Evolutionary conservation across 2,888 invertebrate species (phyloP), one percentile per base, ranked within the genome.

Genomic region (Pinctada fucata): DNA sequence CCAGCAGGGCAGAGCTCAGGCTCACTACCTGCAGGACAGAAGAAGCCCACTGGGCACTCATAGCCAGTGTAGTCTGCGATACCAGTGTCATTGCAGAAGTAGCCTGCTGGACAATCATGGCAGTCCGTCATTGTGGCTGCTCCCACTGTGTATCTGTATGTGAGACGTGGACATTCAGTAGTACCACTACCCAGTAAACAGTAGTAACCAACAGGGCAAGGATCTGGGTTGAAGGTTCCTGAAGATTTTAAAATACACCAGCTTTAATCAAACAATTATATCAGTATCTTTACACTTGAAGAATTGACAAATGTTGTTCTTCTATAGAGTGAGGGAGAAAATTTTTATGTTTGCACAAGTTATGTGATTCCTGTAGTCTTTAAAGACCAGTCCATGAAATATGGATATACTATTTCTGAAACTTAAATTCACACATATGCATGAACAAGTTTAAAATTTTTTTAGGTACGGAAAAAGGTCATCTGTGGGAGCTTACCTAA

Each of bases 1-100:
- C 92, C 92, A 10, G 92, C 90, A 6, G 91, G 91, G 82, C 92
- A 92, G 49, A 89, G 82, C 2, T 83, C 67, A 49, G 91, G 91
- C 70, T 91, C 91, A 66, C 87, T 87, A 4, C 89, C 90, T 13
- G 72, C 78, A 63, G 86, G 80, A 83, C 92, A 92, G 85, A 88
- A 92, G 77, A 87, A 88, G 8, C 90, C 91, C 63, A 88, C 86
- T n/a, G 91, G 91, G 79, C 92, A 92, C 2, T 86, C 88, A 81
- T 85, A 88, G 16, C 81, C 79, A 1, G 85, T 82, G 82, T 88
- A 89, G 75, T 89, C 82, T 47, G 83, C 83, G 84, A 91, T 91
- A 89, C 90, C 91, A 83, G 90, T 89, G 51, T 85, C 82, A 80
- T 91, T 90, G 79, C 92, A 91, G 85, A 88, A 90, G 81, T 88